These are phyloP conservation scores for Gymnobelideus leadbeateri DNA, from an alignment of 2,113 vertebrate genomes.

Conservation along the genomic window DNA sequence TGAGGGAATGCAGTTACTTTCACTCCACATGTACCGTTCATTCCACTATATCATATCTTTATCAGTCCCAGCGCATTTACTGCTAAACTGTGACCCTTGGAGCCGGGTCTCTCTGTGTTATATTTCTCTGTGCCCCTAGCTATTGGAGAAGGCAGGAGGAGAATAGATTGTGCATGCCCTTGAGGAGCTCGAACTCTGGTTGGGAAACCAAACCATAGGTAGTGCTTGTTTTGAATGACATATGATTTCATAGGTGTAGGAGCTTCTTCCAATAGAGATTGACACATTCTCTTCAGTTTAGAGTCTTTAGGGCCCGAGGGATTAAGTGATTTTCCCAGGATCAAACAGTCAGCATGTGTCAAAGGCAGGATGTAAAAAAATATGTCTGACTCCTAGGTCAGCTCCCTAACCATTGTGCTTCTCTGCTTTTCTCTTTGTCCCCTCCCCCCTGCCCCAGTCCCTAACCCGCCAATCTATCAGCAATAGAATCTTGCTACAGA, in stretches of 20 bases:
- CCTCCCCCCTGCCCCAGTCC: neutral
- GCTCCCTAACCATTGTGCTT: neutral
- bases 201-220: no score
- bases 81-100: neutral
- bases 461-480: neutral
- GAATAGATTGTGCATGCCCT: neutral
- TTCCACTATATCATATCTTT: neutral
- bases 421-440: neutral
- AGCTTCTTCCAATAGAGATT: neutral
- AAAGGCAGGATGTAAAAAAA: neutral
- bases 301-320: no score
- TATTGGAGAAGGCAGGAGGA: neutral
- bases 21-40: neutral
- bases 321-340: neutral
- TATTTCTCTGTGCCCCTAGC: neutral
- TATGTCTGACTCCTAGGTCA: neutral
- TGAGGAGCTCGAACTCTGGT: no score
- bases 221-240: no score
- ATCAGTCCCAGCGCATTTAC: no score
- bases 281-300: neutral
- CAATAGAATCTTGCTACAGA: neutral
- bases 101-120: neutral
- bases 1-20: neutral
- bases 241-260: neutral
- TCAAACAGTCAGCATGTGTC: neutral